Evolutionary conservation across 1,140 invertebrate species (phyloP), one percentile per base, ranked within the genome.

Genomic region (Drosophila lacertosa): DNA sequence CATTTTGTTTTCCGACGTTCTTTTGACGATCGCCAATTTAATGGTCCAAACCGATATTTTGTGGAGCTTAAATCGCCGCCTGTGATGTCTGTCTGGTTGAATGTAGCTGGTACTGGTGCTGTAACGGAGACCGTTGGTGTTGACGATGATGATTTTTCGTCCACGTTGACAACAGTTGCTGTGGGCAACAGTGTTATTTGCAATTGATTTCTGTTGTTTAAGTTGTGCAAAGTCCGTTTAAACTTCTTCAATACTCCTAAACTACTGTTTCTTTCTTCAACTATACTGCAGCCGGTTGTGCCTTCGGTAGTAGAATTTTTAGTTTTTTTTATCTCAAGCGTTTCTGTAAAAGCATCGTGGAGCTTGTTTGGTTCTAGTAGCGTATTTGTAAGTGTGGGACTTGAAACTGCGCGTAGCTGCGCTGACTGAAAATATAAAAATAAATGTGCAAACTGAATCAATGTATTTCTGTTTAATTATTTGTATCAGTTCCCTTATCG

Each of bases 21-120:
- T 83, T 95, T 95, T 68, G 94, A 95, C 4, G 94, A 93, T 37
- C 95, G 93, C 94, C 95, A 95, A 35, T 95, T 94, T 13, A 95
- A 92, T 26, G 94, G 94, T 1, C 95, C 95, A 80, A 95, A 95
- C 64, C 95, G 77, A 72, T 91, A 91, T 60, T 77, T 89, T 4
- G 66, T 64, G 1, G 74, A 75, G 44, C 51, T 73, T 7, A 42
- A 33, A 33, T 86, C 80, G 4, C 50, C 71, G 10, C 39, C 53
- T 4, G 58, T 37, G 29, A 33, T 47, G 7, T 58, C 59, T 20
- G 5, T 29, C 10, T 74, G 39, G 32, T 20, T 55, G 35, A 32
- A 20, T 20, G 53, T 18, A 22, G 37, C 24, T 20, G 24, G 22
- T 10, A 58, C 18, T 26, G 78, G 33, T 13, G 64, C 29, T 16